phyloP scores from a whole-genome alignment of 2,113 vertebrate species.

The Hippocampus abdominalis region DNA sequence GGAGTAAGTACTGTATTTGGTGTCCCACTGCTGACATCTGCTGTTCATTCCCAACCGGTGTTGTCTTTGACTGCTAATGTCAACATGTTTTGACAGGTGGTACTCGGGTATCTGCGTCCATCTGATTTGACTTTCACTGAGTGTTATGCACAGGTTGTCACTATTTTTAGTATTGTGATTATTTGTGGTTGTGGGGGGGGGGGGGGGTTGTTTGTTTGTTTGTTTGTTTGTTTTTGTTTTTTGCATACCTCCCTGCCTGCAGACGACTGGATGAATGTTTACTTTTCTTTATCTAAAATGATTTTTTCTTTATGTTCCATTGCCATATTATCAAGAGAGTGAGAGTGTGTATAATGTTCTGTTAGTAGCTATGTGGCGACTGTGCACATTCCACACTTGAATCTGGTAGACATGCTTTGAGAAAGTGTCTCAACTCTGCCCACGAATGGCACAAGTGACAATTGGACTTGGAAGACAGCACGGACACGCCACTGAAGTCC shows the following conservation, averaged over 20 bases:
- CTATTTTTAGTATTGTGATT: slow-evolving; percentile 4
- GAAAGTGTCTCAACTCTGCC: slow-evolving; percentile 23
- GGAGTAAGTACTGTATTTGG: slow-evolving; percentile 11
- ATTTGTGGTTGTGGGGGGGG: slow-evolving; percentile 6
- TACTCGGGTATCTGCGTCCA: not conserved
- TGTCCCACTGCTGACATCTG: slow-evolving; percentile 73
- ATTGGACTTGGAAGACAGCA: slow-evolving; percentile 34
- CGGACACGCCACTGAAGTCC: slow-evolving; percentile 39
- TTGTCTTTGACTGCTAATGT: slow-evolving; percentile 14
- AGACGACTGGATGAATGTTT: not conserved
- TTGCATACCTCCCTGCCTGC: slow-evolving; percentile 11
- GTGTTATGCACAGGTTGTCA: not conserved
- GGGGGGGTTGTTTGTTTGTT: too few relatives aligned
- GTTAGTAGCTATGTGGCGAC: not conserved
- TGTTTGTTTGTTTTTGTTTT: not conserved
- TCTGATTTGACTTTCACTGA: not conserved
- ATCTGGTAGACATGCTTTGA: not conserved
- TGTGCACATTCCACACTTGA: not conserved
- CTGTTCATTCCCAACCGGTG: slow-evolving; percentile 53
- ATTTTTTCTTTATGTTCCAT: not conserved
- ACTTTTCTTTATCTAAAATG: not conserved
- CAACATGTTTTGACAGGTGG: not conserved
- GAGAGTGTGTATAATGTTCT: not conserved
- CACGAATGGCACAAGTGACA: slow-evolving; percentile 41
- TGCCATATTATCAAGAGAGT: not conserved